These are phyloP conservation scores for Drosophila neonasuta DNA, from an alignment of 2,888 invertebrate genomes.

Conservation along the genomic window DNA sequence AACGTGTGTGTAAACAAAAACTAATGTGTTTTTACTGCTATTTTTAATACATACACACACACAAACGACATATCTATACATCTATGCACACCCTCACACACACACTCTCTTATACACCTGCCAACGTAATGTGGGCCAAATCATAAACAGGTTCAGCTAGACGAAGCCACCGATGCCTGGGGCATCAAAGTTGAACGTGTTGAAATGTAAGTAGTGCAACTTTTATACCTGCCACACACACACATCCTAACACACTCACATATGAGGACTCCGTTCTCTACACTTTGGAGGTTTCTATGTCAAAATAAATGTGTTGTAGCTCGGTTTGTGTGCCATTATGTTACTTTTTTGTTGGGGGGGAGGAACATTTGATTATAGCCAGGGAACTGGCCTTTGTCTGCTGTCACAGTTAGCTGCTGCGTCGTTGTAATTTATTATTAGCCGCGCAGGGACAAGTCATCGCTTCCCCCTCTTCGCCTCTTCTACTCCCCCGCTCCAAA, in stretches of 20 bases:
- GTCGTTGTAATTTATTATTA: constrained; percentile 70
- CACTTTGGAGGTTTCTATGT: constrained; percentile 56
- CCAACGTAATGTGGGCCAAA: constrained; percentile 61
- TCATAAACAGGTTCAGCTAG: constrained; percentile 86
- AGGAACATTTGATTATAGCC: constrained; percentile 35
- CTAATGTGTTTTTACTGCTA: constrained; percentile 77
- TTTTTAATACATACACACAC: constrained; percentile 47
- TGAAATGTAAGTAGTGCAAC: constrained; percentile 91
- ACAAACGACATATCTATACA: constrained; percentile 27
- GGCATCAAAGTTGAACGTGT: constrained; percentile 98
- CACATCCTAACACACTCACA: constrained; percentile 11
- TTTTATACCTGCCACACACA: constrained; percentile 39
- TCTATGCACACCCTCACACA: constrained; percentile 40
- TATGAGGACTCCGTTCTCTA: background rate
- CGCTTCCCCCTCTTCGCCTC: constrained; percentile 10
- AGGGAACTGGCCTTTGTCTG: constrained; percentile 58
- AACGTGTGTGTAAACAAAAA: constrained; percentile 73
- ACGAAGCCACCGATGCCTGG: constrained; percentile 96
- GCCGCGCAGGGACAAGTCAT: constrained; percentile 56
- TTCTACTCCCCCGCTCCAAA: background rate
- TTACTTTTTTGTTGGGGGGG: background rate
- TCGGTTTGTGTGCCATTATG: constrained; percentile 30
- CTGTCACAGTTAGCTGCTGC: constrained; percentile 58
- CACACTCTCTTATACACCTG: constrained; percentile 46
- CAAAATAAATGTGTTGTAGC: constrained; percentile 47